A percentile compares a stretch with the other conserved stretches of the same genome.
These are phyloP conservation scores for Limnephilus marmoratus DNA, from an alignment of 2,888 invertebrate species.

Conservation along the genomic window DNA sequence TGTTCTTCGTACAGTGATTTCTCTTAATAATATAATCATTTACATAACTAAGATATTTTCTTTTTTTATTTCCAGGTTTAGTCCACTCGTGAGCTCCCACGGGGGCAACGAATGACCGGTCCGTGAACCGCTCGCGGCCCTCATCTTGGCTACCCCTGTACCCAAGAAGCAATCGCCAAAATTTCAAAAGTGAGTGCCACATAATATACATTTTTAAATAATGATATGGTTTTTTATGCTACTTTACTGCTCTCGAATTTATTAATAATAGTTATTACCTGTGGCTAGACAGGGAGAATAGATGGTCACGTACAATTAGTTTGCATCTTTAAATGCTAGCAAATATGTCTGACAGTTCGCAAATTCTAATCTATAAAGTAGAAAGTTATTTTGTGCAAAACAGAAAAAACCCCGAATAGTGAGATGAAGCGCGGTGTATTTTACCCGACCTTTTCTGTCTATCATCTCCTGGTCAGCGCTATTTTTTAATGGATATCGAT, in stretches of 20 bases:
- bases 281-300: too few species aligned
- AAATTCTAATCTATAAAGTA: too few species aligned
- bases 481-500: too few species aligned
- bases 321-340: too few species aligned
- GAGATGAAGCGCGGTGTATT: too few species aligned
- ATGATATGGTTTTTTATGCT: too few species aligned
- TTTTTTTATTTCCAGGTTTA: background rate
- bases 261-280: background rate
- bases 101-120: conserved; percentile 17
- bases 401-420: too few species aligned
- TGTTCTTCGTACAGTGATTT: background rate
- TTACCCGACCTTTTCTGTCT: too few species aligned
- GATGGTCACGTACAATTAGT: too few species aligned
- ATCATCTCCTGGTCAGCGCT: too few species aligned
- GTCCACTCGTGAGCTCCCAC: background rate
- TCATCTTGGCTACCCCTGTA: background rate
- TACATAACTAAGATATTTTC: background rate
- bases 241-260: background rate
- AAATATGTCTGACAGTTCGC: too few species aligned
- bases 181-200: conserved; percentile 2
- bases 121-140: conserved; percentile 27
- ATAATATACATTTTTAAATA: background rate
- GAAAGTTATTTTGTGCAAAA: too few species aligned
- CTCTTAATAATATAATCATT: background rate
- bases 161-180: background rate